Evolutionary conservation across 92 coral and sea anemone species (phyloP).

Genomic region (Siderastrea radians): DNA sequence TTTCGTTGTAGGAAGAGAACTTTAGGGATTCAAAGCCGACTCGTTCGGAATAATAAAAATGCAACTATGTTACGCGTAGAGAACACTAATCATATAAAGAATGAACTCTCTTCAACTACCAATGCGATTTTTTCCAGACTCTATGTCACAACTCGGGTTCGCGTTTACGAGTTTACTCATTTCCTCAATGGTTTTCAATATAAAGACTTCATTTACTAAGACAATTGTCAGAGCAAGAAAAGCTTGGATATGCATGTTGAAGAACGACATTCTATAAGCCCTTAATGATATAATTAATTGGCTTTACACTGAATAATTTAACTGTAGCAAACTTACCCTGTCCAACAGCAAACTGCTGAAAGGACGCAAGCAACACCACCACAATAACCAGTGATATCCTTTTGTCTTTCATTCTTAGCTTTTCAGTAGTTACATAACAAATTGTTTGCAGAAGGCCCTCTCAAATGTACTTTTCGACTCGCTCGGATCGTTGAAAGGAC

Average conservation of each 20-base stretch:
- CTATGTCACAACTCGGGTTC: background rate
- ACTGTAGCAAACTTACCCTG: conserved; percentile 12
- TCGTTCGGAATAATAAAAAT: background rate
- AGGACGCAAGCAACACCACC: background rate
- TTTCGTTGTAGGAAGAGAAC: background rate
- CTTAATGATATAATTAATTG: too few species aligned
- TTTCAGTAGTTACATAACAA: background rate
- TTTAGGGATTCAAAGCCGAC: background rate
- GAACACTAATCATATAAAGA: background rate
- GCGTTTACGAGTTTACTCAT: too few species aligned
- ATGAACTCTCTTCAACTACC: background rate
- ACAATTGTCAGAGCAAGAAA: too few species aligned
- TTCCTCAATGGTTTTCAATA: too few species aligned
- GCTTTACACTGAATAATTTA: too few species aligned
- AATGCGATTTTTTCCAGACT: background rate
- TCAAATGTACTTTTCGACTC: background rate
- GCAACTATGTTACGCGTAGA: background rate
- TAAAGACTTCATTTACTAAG: too few species aligned
- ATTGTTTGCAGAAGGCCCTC: background rate
- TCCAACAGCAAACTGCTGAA: background rate
- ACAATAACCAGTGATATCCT: background rate
- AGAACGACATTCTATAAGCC: too few species aligned
- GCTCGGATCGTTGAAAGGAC: background rate
- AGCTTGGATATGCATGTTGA: too few species aligned
- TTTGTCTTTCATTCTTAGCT: background rate